A percentile compares a stretch with the other conserved stretches of the same genome.
Conservation (phyloP, 2,888 invertebrate genomes). For the Psylliodes chrysocephalus region DNA sequence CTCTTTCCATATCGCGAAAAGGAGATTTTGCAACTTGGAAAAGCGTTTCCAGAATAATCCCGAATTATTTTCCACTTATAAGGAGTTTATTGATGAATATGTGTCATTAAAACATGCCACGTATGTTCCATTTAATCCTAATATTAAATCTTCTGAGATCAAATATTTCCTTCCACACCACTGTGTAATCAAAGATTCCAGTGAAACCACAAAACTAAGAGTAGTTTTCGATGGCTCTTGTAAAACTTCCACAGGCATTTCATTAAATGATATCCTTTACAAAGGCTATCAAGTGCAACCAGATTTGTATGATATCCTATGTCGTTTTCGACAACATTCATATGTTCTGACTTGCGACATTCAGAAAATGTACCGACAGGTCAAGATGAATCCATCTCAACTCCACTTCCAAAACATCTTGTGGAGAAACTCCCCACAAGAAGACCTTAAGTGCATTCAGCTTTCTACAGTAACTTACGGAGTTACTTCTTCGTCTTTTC, state of each 20-base stretch:
- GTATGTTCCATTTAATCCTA: not conserved
- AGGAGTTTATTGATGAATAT: no score
- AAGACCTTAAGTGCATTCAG: not conserved
- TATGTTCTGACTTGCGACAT: not conserved
- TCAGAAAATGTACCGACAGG: not conserved
- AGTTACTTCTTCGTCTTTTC: not conserved
- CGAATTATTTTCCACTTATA: no score
- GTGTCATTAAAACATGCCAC: not conserved
- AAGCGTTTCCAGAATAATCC: not conserved
- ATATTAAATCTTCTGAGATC: no score
- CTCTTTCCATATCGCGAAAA: not conserved
- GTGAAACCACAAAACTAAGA: slow-evolving; percentile 24
- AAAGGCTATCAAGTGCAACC: no score
- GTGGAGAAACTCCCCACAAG: not conserved
- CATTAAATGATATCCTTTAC: no score
- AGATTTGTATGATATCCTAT: no score
- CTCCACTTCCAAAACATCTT: no score
- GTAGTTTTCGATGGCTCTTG: no score
- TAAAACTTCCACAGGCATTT: slow-evolving; percentile 9
- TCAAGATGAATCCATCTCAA: not conserved
- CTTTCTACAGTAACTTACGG: not conserved
- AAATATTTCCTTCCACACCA: slow-evolving; percentile 27
- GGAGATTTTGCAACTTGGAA: not conserved
- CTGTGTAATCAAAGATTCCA: slow-evolving; percentile 10
- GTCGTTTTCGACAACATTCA: not conserved